Evolutionary conservation across 1,140 invertebrate genomes (phyloP).

Genomic region (Acyrthosiphon pisum): DNA sequence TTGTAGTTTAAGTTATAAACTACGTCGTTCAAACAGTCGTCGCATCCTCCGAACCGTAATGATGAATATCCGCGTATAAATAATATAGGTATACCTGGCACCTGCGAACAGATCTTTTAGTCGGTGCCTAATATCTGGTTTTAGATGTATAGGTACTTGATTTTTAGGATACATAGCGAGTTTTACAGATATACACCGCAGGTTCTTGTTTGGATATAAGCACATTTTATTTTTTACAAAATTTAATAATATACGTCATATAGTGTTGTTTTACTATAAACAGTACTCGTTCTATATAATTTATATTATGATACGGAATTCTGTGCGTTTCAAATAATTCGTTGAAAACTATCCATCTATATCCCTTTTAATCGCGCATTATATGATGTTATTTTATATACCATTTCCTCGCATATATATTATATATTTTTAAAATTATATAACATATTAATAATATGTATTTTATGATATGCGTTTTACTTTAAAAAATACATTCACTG

Average conservation of each 20-base stretch:
- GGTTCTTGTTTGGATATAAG: background rate
- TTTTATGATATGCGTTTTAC: background rate
- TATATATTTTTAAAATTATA: background rate
- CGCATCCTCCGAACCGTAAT: background rate
- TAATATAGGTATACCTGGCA: background rate
- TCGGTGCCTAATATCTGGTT: background rate
- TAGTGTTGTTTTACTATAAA: background rate
- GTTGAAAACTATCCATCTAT: too few relatives aligned
- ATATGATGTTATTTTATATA: too few relatives aligned
- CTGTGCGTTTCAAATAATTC: background rate
- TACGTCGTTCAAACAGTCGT: constrained; percentile 34
- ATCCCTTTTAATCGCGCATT: background rate
- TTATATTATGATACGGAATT: background rate
- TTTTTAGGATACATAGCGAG: background rate
- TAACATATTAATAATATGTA: background rate
- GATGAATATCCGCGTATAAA: background rate
- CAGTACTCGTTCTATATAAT: background rate
- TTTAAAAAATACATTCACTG: background rate
- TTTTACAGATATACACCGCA: background rate
- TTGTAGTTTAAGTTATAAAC: background rate
- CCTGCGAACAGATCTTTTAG: background rate
- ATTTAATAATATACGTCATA: background rate
- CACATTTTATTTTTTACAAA: background rate
- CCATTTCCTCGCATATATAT: background rate
- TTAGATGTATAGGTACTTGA: background rate